Base-by-base conservation (phyloP, 2,797 vertebrate genomes). In the Muscicapa comitata region DNA sequence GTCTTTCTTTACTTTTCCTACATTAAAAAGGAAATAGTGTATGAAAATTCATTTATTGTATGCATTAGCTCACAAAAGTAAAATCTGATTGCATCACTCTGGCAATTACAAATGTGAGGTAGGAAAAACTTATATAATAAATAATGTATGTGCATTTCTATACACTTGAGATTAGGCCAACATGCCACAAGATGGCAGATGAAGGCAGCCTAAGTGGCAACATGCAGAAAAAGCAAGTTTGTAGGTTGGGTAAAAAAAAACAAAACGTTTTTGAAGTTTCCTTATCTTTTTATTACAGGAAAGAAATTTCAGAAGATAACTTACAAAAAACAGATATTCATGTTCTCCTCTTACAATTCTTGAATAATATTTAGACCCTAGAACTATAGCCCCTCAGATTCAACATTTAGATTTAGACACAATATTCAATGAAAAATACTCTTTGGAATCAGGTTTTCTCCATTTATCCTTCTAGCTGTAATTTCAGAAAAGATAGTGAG, bases 131-230 rank as follows among this genome's bases (percentile, higher is more conserved):
- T 75, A 42, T 31, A 42, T 31, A 84, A n/a, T 71, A 81, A 78
- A 65, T 38, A 72, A 54, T 31, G 1, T 9, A 57, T 25, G 3
- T 83, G 31, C 7, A 57, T 76, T 89, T 73, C 54, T 81, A 37
- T 70, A 31, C 73, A 50, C 87, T 66, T 96, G 96, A 97, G 96
- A 94, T 96, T 93, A 88, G 92, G 31, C 65, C 55, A 87, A 81
- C n/a, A n/a, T 25, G 51, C 95, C 97, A 96, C 96, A 96, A 97
- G 96, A 94, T 96, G 97, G 96, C 96, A 97, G 93, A 85, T 96
- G 68, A 95, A 96, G 50, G 92, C 96, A 95, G 16, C 54, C 84
- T 48, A 95, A 89, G 57, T 62, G 26, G 33, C 20, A 76, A 53
- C 10, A 53, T 29, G 20, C 4, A 54, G 31, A 40, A 42, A 72